phyloP scores from a whole-genome alignment of 2,888 invertebrate genomes.

The Epinotia demarniana region DNA sequence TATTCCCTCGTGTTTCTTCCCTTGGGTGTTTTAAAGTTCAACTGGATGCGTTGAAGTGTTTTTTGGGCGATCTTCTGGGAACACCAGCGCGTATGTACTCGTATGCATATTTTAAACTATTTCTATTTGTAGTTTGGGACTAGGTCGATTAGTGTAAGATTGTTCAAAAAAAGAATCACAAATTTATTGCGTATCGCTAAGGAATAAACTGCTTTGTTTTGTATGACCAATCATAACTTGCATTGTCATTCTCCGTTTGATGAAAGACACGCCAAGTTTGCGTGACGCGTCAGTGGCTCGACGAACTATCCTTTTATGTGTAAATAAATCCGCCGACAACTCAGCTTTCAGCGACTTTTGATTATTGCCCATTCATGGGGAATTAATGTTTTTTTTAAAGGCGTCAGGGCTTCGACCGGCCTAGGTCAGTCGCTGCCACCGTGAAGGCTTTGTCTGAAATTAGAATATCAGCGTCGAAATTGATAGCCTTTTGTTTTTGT shows the following conservation, averaged over 20 bases:
- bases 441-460: slow-evolving; percentile 29
- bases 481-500: slow-evolving; percentile 18
- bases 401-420: slow-evolving; percentile 44
- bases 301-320: slow-evolving; percentile 48
- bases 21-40: too few relatives aligned
- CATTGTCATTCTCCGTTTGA: slow-evolving; percentile 9
- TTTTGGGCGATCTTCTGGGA: too few relatives aligned
- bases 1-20: too few relatives aligned
- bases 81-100: too few relatives aligned
- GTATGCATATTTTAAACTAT: too few relatives aligned
- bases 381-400: slow-evolving; percentile 59
- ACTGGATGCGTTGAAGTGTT: too few relatives aligned
- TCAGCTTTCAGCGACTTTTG: slow-evolving; percentile 50
- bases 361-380: slow-evolving; percentile 61
- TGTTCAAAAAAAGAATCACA: too few relatives aligned
- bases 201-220: neutral
- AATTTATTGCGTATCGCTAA: slow-evolving; percentile 1
- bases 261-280: slow-evolving; percentile 19
- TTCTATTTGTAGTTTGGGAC: too few relatives aligned
- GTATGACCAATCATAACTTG: slow-evolving; percentile 14
- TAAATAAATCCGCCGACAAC: slow-evolving; percentile 47
- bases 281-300: slow-evolving; percentile 47
- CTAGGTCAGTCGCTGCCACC: slow-evolving; percentile 13
- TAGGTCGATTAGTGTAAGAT: too few relatives aligned
- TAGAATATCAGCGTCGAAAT: slow-evolving; percentile 24